Base-by-base conservation (phyloP, 2,113 vertebrate species). In the Mirounga angustirostris region DNA sequence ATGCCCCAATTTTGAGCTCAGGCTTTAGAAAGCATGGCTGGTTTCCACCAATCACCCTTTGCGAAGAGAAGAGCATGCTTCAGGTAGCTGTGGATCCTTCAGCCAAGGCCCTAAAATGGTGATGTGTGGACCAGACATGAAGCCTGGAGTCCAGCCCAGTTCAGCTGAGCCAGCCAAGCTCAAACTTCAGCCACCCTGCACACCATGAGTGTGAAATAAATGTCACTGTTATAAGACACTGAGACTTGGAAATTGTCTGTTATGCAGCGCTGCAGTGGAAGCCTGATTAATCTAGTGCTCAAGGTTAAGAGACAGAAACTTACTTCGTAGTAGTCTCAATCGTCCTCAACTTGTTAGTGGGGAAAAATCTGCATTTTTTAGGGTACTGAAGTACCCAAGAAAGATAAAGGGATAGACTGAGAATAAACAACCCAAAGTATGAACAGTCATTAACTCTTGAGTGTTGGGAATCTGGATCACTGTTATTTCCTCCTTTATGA, bases 381-480 rank as follows among this genome's bases (percentile, higher is more conserved):
- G 0, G 54, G 46, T 28, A 28, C 1, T 43, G 26, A 87, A 65
- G 58, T 19, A 10, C n/a, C 85, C 16, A 69, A 91, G 28, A 73
- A 94, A 61, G 28, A 65, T 79, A 91, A 87, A 73, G 61, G 12
- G 50, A 89, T 4, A 69, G 22, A n/a, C 46, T 52, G 22, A 46
- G 69, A 59, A n/a, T 59, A 73, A 87, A 83, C 30, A 88, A 92
- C 46, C 19, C 67, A 61, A 91, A 93, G 76, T 12, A 21, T 67
- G 24, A 93, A 80, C 11, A 81, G 69, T 54, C 15, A 92, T 40
- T 46, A 84, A 74, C 76, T 87, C n/a, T 30, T 28, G 18, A 71
- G 12, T 52, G 11, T 54, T 81, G 21, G 71, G 58, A 90, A 78
- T 82, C 3, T 74, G 19, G 71, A 58, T 26, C 26, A 52, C 5